Conservation (phyloP, 2,797 vertebrate species). For the Falco naumanni region DNA sequence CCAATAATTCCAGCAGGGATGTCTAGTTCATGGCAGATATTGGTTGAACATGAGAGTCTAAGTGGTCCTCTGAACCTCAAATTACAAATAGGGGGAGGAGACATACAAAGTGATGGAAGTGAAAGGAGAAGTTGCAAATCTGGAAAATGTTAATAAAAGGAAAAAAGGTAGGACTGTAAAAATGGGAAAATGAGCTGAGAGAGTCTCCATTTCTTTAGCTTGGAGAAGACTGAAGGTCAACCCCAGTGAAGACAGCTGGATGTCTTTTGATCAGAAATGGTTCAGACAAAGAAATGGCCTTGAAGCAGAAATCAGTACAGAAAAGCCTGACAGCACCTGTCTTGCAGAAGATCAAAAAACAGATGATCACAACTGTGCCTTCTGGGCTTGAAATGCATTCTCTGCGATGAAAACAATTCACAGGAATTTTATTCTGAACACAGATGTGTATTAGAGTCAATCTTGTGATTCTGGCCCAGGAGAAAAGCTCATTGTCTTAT, state of each 20-base stretch:
- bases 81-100: not conserved
- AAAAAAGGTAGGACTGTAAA: not conserved
- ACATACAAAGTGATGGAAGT: not conserved
- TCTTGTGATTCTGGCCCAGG: not conserved
- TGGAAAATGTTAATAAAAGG: not conserved
- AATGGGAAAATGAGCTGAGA: not conserved
- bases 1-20: not conserved
- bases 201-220: not conserved
- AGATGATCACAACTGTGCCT: fast-evolving
- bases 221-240: not conserved
- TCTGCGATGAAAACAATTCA: not conserved
- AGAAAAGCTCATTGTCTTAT: not conserved
- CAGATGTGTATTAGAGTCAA: not conserved
- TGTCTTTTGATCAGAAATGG: not conserved
- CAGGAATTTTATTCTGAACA: not conserved
- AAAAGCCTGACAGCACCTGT: not conserved
- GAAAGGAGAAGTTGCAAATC: not conserved
- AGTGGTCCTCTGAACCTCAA: not conserved
- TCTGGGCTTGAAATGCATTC: not conserved
- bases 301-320: not conserved
- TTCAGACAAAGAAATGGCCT: not conserved
- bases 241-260: not conserved
- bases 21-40: not conserved
- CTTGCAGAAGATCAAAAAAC: not conserved
- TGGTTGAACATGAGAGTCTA: not conserved